These are phyloP conservation scores for Therioaphis trifolii DNA, from an alignment of 2,888 invertebrate species.

Conservation along the genomic window DNA sequence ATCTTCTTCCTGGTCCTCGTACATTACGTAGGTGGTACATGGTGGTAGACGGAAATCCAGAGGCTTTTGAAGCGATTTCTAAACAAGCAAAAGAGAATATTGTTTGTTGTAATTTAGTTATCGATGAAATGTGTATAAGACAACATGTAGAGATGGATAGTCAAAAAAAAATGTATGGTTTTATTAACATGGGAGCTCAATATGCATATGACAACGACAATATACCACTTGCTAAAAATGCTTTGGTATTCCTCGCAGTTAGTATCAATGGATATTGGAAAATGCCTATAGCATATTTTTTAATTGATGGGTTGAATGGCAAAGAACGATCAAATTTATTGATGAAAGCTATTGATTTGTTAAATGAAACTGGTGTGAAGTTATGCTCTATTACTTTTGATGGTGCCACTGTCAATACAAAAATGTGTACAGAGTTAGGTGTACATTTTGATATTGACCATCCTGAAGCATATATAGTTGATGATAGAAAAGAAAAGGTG, in stretches of 20 bases:
- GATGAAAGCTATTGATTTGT: constrained; percentile 30
- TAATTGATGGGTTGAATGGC: constrained; percentile 35
- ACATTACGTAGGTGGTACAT: constrained; percentile 35
- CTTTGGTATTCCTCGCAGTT: constrained; percentile 53
- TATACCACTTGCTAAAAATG: constrained; percentile 31
- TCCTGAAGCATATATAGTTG: neutral
- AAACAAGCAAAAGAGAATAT: constrained; percentile 9
- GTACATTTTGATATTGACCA: neutral
- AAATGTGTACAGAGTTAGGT: constrained; percentile 7
- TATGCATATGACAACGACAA: constrained; percentile 13
- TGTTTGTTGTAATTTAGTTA: constrained; percentile 25
- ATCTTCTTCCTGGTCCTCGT: constrained; percentile 2
- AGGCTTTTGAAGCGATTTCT: constrained; percentile 25
- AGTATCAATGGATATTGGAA: constrained; percentile 51
- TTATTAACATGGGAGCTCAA: constrained; percentile 17
- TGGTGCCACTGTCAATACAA: constrained; percentile 31
- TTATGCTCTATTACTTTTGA: constrained; percentile 62
- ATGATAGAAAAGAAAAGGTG: neutral
- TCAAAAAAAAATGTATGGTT: neutral
- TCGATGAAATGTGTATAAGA: constrained; percentile 25
- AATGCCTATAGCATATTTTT: constrained; percentile 63
- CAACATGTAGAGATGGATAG: too few relatives aligned
- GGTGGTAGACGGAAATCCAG: constrained; percentile 39
- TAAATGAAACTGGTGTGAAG: constrained; percentile 37
- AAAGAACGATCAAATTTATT: constrained; percentile 42